Evolutionary conservation across 92 coral and sea anemone genomes (phyloP), one percentile per base, ranked within the genome.

Genomic region (Zoanthus sociatus): DNA sequence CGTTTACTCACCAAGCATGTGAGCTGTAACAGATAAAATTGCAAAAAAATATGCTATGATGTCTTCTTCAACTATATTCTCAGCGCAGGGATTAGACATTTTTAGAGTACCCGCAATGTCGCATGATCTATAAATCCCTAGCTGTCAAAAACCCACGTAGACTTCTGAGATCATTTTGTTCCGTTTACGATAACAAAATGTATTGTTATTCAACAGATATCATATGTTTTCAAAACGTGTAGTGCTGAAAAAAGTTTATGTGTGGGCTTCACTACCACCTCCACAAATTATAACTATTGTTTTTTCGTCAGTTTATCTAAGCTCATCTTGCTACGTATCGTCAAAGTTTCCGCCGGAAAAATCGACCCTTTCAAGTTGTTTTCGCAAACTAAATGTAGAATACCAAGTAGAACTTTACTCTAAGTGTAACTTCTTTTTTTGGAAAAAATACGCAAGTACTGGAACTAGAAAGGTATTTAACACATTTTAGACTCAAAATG

Each of bases 361-460:
- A n/a, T 77, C 64, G 63, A 26, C 48, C 82, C 53, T 77, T 77
- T 77, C 67, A 54, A 77, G 82, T 77, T 77, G 61, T 17, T 77
- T 53, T 48, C 20, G 68, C 2, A 77, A 77, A 54, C 6, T 33
- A 30, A 66, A 77, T 54, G 31, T 77, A 77, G 53, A 53, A 15
- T 77, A 53, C 68, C 6, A 48, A 75, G 78, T 7, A 32, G 15
- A 45, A 53, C 69, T 50, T 50, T 50, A 2, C 12, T 50, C 7
- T 50, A 50, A 50, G 55, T 50, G 55, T 50, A 11, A 50, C 12
- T 50, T 20, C 69, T 63, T 63, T 63, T 63, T 63, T 63, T 17
- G 69, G 8, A 63, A 14, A 15, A 63, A 50, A 2, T 7, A 50
- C 9, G 55, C 55, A 50, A 50, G 55, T 7, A 50, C 55, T 50